phyloP scores from a whole-genome alignment of 2,888 invertebrate species.

The Gymnosoma rotundatum region DNA sequence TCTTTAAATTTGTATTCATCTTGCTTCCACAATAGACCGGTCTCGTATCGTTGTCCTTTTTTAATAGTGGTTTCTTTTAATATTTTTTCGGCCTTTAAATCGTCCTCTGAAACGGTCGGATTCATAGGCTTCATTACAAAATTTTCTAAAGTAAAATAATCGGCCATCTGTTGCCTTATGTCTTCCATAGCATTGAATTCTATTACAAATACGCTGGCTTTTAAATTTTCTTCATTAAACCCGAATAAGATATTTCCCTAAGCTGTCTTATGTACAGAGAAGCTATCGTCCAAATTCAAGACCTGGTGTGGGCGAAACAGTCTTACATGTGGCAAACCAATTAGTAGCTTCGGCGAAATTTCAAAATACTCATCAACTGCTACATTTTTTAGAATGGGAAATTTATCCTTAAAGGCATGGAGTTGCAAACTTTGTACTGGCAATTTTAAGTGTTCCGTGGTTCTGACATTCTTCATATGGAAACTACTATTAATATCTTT shows the following conservation, averaged over 20 bases:
- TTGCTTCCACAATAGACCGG: no score
- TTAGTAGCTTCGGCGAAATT: slow-evolving; percentile 22
- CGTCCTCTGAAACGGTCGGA: slow-evolving; percentile 22
- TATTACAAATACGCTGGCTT: background rate
- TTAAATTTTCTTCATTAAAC: background rate
- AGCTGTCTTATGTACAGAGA: background rate
- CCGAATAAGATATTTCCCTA: slow-evolving; percentile 8
- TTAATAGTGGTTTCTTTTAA: slow-evolving; percentile 35
- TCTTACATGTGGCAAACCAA: slow-evolving; percentile 26
- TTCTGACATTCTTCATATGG: slow-evolving; percentile 43
- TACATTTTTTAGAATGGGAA: slow-evolving; percentile 18
- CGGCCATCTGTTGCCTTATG: slow-evolving; percentile 10
- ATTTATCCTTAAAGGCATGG: slow-evolving; percentile 8
- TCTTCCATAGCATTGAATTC: background rate
- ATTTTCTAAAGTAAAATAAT: slow-evolving; percentile 45
- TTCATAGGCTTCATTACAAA: slow-evolving; percentile 53
- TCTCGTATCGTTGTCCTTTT: slow-evolving; percentile 30
- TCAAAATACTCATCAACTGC: slow-evolving; percentile 20
- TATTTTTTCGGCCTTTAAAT: slow-evolving; percentile 53
- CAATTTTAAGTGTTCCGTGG: slow-evolving; percentile 8
- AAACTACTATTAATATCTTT: background rate
- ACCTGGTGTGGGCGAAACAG: slow-evolving; percentile 22
- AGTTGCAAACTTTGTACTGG: slow-evolving; percentile 25
- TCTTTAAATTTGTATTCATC: slow-evolving; percentile 35
- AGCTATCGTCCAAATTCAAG: slow-evolving; percentile 2